Percentiles rank a stretch among this genome's conserved stretches.
These are phyloP conservation scores for Polydesmus complanatus DNA, from an alignment of 2,888 invertebrate species.

Conservation along the genomic window DNA sequence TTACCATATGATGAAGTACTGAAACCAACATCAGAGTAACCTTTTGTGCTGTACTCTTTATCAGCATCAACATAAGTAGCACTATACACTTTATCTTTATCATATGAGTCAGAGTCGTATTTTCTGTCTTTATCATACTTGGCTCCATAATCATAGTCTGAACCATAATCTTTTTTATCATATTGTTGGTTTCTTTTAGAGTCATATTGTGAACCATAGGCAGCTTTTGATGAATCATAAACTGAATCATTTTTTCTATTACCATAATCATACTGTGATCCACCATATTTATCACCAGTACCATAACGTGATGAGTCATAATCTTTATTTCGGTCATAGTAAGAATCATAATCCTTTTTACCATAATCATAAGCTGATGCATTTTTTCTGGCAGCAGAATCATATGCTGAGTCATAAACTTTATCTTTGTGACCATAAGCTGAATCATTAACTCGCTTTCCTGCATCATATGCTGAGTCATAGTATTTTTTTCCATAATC, in stretches of 20 bases:
- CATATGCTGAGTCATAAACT: not conserved
- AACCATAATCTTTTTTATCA: not conserved
- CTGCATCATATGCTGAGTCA: not conserved
- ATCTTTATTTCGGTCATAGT: not conserved
- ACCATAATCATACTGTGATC: not conserved
- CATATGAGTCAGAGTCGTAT: not conserved
- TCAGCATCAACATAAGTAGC: not conserved
- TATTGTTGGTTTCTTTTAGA: not conserved
- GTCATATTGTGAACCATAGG: not conserved
- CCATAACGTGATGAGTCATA: not conserved
- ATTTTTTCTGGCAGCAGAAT: not conserved
- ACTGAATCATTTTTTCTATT: not conserved
- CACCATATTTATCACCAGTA: not conserved
- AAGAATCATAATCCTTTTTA: not conserved
- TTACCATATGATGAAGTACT: conserved; percentile 1
- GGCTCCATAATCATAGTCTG: not conserved
- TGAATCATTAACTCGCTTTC: not conserved
- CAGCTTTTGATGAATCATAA: not conserved
- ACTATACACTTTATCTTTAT: not conserved
- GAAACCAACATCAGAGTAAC: not conserved
- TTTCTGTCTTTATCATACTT: not conserved
- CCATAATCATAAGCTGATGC: conserved; percentile 1
- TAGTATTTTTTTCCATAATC: conserved; percentile 8
- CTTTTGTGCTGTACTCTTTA: not conserved
- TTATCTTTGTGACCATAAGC: not conserved